phyloP scores from a whole-genome alignment of 2,888 invertebrate genomes.

The Aproaerema taeniolella region DNA sequence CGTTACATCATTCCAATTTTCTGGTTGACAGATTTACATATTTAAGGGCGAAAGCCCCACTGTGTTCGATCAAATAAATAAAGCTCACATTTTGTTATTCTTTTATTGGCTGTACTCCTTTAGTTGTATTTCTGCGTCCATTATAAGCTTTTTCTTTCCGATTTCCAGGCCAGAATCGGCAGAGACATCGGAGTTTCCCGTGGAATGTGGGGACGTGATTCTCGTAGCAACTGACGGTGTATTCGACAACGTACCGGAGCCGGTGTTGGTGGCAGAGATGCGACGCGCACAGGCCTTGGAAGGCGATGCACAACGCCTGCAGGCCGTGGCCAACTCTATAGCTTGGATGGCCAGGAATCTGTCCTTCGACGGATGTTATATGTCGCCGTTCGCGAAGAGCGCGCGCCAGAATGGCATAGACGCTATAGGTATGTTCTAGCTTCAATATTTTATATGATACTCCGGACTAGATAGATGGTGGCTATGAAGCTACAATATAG shows the following conservation, averaged over 20 bases:
- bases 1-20: too few species aligned
- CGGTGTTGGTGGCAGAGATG: conserved; percentile 91
- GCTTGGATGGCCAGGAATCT: conserved; percentile 96
- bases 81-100: too few species aligned
- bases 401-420: conserved; percentile 96
- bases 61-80: too few species aligned
- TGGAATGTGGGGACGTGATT: conserved; percentile 95
- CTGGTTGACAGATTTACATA: too few species aligned
- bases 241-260: conserved; percentile 98
- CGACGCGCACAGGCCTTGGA: conserved; percentile 73
- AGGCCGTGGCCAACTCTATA: conserved; percentile 95
- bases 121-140: too few species aligned
- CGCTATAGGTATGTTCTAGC: conserved; percentile 83
- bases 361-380: conserved; percentile 95
- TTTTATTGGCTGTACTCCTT: too few species aligned
- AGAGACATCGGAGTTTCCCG: conserved; percentile 90
- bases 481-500: too few species aligned
- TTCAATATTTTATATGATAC: too few species aligned
- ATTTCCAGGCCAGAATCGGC: conserved; percentile 90
- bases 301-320: conserved; percentile 84
- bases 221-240: conserved; percentile 98
- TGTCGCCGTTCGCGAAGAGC: conserved; percentile 96
- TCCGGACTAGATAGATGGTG: too few species aligned
- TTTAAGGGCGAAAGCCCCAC: too few species aligned
- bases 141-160: not conserved